Base-by-base conservation (phyloP, 2,888 invertebrate species). In the Platycnemis pennipes region DNA sequence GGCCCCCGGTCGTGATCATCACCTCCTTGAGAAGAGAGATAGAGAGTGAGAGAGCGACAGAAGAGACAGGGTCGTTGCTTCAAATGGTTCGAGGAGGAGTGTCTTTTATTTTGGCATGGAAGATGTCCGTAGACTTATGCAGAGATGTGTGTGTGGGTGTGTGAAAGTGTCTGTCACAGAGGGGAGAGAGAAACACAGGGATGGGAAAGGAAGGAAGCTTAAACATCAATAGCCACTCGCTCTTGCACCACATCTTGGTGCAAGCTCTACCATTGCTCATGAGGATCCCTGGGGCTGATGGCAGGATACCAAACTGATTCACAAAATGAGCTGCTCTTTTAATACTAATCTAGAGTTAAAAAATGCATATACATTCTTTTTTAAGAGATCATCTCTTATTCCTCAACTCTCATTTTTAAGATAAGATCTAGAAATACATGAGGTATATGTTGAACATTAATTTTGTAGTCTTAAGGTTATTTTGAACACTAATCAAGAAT, bases 21-120 rank as follows among this genome's bases (percentile, higher is more conserved):
- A 96, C 96, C 96, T 96, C 96, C 96, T 96, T 96, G 95, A 95
- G 95, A 86, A 91, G 94, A 94, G 94, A 95, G 95, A 95, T 94
- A 95, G 95, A 95, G 95, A 96, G 96, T 97, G 97, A 97, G 97
- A 96, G 86, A 69, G 77, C 69, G 44, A 69, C 22, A 87, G 46
- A 49, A 85, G 85, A 63, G 94, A n/a, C 77, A 77, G 77, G 77
- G 77, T 77, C 63, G 26, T 63, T 77, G 19, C 22, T 63, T 77
- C 37, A 77, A 77, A 26, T 77, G n/a, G 77, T 16, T 16, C 5
- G 13, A 26, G 19, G 63, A 11, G 37, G 77, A 37, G 49, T 11
- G 19, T 49, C 13, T 49, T 49, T 11, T 49, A 19, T 49, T 49
- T 49, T 49, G n/a, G n/a, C n/a, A n/a, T n/a, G n/a, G n/a, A n/a